Conservation (phyloP, 1,140 invertebrate genomes). For the Lycorma delicatula region DNA sequence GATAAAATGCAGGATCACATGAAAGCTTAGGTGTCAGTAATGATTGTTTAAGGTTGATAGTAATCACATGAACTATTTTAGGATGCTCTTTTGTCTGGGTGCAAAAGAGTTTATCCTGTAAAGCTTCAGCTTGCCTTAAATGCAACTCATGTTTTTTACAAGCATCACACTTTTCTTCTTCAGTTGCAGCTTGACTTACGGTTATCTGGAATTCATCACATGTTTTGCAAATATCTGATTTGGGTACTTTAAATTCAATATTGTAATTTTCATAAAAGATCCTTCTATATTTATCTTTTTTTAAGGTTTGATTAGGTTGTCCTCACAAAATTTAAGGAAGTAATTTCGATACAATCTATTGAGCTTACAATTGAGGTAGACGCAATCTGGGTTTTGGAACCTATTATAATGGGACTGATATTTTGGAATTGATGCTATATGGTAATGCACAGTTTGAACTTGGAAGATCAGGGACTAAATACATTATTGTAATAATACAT, state of each 20-base stretch:
- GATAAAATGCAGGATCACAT: slow-evolving; percentile 14
- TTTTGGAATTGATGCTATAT: neutral
- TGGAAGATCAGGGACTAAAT: too few species aligned
- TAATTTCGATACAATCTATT: neutral
- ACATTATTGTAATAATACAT: too few species aligned
- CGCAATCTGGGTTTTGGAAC: neutral
- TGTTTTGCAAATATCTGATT: slow-evolving; percentile 8
- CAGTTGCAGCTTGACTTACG: neutral
- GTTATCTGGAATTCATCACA: slow-evolving; percentile 11
- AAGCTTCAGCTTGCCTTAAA: neutral
- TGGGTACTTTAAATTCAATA: slow-evolving; percentile 10
- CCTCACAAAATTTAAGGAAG: neutral
- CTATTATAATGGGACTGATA: neutral
- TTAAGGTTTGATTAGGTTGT: neutral
- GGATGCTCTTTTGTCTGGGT: neutral
- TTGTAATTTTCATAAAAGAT: slow-evolving; percentile 18
- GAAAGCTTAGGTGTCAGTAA: slow-evolving; percentile 9
- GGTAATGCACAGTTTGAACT: too few species aligned
- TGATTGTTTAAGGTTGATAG: slow-evolving; percentile 7
- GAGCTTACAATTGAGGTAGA: neutral
- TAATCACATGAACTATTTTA: neutral
- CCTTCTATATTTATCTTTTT: slow-evolving; percentile 9
- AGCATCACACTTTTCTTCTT: neutral
- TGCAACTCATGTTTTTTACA: slow-evolving; percentile 7
- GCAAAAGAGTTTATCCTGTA: too few species aligned